Conservation (phyloP, 2,113 vertebrate genomes). For the Danionella cerebrum region DNA sequence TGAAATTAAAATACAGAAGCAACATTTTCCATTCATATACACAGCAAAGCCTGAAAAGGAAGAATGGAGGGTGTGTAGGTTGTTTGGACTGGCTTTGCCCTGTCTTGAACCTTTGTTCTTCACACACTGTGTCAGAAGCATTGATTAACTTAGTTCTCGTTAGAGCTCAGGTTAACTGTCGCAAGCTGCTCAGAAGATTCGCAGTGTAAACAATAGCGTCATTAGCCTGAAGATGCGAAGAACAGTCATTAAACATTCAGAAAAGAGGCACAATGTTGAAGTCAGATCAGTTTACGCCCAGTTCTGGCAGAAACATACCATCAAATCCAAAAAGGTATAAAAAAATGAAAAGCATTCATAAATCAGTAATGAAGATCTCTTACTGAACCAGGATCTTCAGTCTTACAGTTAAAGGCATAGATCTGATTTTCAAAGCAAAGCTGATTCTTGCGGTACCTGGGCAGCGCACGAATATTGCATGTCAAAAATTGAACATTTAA, state of each 20-base stretch:
- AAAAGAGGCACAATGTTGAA: neutral
- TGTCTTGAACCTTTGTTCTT: neutral
- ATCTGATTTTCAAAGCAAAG: too few relatives aligned
- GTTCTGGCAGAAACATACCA: too few relatives aligned
- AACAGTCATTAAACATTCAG: neutral
- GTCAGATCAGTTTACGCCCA: neutral
- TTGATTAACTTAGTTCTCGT: neutral
- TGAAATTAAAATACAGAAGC: neutral
- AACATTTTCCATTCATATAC: neutral
- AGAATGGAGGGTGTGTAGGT: neutral
- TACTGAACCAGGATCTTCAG: too few relatives aligned
- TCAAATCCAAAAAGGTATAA: too few relatives aligned
- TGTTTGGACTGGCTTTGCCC: neutral
- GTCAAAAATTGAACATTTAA: too few relatives aligned
- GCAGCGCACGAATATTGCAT: too few relatives aligned
- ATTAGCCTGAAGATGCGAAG: neutral
- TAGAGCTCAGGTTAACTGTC: neutral
- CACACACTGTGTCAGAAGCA: neutral
- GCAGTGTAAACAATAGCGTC: neutral
- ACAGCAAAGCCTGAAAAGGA: neutral
- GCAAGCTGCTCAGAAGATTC: neutral
- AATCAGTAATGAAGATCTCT: too few relatives aligned
- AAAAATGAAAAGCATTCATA: too few relatives aligned
- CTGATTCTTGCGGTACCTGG: too few relatives aligned
- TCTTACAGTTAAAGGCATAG: too few relatives aligned